Evolutionary conservation across 2,888 invertebrate genomes (phyloP).

Genomic region (Koerneria pararmatus): DNA sequence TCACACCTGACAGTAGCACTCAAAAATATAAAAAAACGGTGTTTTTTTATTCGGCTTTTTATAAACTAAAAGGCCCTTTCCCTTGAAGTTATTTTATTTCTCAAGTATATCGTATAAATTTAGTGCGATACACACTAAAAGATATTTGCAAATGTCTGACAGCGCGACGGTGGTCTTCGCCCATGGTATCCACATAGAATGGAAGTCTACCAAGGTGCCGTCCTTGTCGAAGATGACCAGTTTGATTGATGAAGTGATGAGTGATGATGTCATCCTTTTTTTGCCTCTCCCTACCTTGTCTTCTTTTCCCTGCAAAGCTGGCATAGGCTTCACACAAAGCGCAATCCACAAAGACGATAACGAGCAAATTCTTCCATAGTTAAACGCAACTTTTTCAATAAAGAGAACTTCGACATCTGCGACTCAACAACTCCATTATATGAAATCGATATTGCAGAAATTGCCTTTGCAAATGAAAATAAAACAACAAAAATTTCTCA

Average conservation of each 20-base stretch:
- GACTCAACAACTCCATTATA: too few species aligned
- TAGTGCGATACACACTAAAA: not conserved
- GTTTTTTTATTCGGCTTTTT: not conserved
- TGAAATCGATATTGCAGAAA: too few species aligned
- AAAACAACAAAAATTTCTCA: too few species aligned
- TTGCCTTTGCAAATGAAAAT: too few species aligned
- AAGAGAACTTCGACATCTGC: too few species aligned
- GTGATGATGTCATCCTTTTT: too few species aligned
- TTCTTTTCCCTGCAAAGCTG: too few species aligned
- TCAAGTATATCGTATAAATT: not conserved
- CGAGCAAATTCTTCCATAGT: too few species aligned
- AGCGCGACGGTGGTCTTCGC: conserved; percentile 56
- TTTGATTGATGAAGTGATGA: conserved; percentile 22
- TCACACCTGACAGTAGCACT: conserved; percentile 56
- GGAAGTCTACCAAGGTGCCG: conserved; percentile 64
- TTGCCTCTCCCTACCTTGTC: too few species aligned
- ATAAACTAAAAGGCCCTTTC: not conserved
- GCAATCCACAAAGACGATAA: too few species aligned
- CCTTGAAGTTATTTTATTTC: not conserved
- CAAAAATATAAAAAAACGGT: not conserved
- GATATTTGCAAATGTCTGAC: conserved; percentile 26
- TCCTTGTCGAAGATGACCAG: conserved; percentile 64
- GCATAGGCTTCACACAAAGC: too few species aligned
- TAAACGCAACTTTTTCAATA: too few species aligned
- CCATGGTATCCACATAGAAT: conserved; percentile 64